phyloP scores from a whole-genome alignment of 1,140 invertebrate genomes.

The Halictus rubicundus region DNA sequence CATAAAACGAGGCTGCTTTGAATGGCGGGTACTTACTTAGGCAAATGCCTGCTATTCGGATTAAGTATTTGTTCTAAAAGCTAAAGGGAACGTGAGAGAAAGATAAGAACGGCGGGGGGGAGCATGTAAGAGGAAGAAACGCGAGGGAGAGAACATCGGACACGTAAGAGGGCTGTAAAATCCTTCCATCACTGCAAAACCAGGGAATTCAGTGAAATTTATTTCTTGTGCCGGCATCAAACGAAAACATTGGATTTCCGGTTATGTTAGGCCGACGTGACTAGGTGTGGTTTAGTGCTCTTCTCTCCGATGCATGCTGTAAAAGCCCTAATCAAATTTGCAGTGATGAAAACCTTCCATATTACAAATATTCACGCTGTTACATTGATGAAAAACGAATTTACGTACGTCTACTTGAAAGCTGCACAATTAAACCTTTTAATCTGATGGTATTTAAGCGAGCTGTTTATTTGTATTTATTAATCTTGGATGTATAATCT shows the following conservation, averaged over 20 bases:
- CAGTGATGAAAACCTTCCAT: slow-evolving; percentile 9
- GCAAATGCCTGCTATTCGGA: slow-evolving; percentile 78
- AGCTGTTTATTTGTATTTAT: no score
- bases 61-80: slow-evolving; percentile 81
- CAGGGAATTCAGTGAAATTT: slow-evolving; percentile 74
- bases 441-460: no score
- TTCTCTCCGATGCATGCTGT: slow-evolving; percentile 35
- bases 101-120: slow-evolving; percentile 40
- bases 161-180: slow-evolving; percentile 69
- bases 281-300: slow-evolving; percentile 37
- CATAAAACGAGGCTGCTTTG: slow-evolving; percentile 73
- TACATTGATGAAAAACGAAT: no score
- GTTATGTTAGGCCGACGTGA: slow-evolving; percentile 51
- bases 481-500: no score
- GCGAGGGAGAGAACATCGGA: slow-evolving; percentile 32
- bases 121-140: slow-evolving; percentile 35
- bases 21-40: slow-evolving; percentile 78
- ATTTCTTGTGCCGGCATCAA: slow-evolving; percentile 60
- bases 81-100: slow-evolving; percentile 69
- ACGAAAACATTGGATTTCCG: slow-evolving; percentile 65
- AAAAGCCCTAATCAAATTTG: slow-evolving; percentile 20
- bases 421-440: no score
- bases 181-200: slow-evolving; percentile 65
- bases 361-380: no score
- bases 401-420: no score